Evolutionary conservation across 2,113 vertebrate species (phyloP), one percentile per base, ranked within the genome.

Genomic region (Agapornis roseicollis): DNA sequence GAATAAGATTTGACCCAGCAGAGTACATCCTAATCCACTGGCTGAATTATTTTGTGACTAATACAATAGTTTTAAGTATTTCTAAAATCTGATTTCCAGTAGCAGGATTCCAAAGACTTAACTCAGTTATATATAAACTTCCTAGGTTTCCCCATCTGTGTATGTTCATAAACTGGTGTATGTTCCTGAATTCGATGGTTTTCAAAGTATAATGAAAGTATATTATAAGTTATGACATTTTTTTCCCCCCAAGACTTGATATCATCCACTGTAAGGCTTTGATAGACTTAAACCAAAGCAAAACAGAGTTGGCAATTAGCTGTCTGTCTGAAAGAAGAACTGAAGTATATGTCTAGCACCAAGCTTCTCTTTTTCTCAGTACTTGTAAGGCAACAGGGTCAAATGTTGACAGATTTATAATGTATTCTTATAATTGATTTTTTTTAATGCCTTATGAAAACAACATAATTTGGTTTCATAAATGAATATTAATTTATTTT

Each of bases 81-180:
- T 94, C 35, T 80, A 35, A 89, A 95, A 94, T 92, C 83, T 93
- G 47, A 70, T 94, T 95, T 92, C 18, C 18, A 83, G 37, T 33
- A 88, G 58, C 56, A 90, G 88, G 85, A 93, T 96, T 96, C 41
- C 39, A 78, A 72, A 64, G 90, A 71, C 42, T 94, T 97, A 96
- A 85, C 44, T 95, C 70, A 73, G 76, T 80, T 96, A 88, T 70
- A 85, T 81, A 93, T 95, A 88, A 90, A 84, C 23, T 80, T 86
- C 55, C 46, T 24, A 53, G 25, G 29, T 68, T 93, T 93, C 50
- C 58, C 88, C 82, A 74, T 94, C 85, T 92, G 94, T 94, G 8
- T 91, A 28, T 33, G 22, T 88, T 90, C 42, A 47, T 77, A 90
- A 95, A 69, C 56, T 5, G 17, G 56, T 9, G 12, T 12, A 13